Evolutionary conservation across 2,797 vertebrate genomes (phyloP).

Genomic region (Pangasius larnaudii): DNA sequence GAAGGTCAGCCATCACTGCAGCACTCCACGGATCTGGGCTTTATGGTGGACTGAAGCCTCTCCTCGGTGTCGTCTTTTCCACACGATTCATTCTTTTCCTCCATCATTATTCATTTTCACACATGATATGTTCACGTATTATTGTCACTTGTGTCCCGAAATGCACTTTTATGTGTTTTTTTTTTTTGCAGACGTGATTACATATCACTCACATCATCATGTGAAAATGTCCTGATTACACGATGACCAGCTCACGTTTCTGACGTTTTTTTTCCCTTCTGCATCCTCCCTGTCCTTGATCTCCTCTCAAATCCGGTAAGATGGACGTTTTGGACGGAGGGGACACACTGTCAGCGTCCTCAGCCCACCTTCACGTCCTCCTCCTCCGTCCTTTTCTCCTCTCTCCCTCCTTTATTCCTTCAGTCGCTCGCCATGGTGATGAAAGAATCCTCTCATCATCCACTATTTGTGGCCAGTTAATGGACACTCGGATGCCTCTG

Average conservation of each 20-base stretch:
- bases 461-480: background rate
- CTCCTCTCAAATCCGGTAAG: background rate
- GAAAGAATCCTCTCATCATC: conserved; percentile 1
- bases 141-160: background rate
- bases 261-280: background rate
- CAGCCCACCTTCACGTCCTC: background rate
- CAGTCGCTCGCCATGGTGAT: background rate
- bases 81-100: background rate
- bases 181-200: no score
- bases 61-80: background rate
- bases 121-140: background rate
- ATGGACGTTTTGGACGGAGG: background rate
- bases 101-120: background rate
- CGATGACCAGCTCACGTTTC: no score
- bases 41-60: no score
- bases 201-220: no score
- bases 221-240: no score
- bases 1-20: no score
- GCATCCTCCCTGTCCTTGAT: background rate
- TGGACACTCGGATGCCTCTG: background rate
- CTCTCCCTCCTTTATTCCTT: background rate
- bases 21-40: no score
- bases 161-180: no score
- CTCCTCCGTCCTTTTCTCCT: background rate
- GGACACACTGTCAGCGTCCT: background rate